Evolutionary conservation across 2,888 invertebrate genomes (phyloP), one percentile per base, ranked within the genome.

Genomic region (Protophormia terraenovae): DNA sequence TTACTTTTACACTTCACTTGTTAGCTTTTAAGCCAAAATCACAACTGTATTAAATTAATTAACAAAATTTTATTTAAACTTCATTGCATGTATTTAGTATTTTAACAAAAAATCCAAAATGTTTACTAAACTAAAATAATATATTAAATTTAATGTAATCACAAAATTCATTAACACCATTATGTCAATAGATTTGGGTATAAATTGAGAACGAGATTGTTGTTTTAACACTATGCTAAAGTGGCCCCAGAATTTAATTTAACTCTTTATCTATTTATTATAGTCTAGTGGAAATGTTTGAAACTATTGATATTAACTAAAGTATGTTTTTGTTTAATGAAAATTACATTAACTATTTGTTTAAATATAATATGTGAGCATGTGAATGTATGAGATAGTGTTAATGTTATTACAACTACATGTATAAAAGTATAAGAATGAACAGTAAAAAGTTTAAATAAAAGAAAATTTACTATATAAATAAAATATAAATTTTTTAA

Each of bases 111-210:
- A 53, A 55, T 0, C 35, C 22, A 60, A 35, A 27, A 41, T 72
- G n/a, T 67, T 38, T n/a, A 60, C 27, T 73, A 45, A 62, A 53
- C 24, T 62, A 24, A 32, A 35, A 38, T 16, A 50, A 19, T 32
- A n/a, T n/a, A 72, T 77, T 83, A 77, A 77, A 73, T 60, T 78
- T 50, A 78, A 69, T 67, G 19, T 67, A 69, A 69, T 78, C 53
- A 73, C 53, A 53, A 53, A 62, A 78, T 73, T 55, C 67, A 78
- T 83, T 73, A 78, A 62, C 60, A 62, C 69, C 35, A 27, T 6
- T 62, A 67, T 69, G 73, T 69, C 67, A 62, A 69, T 55, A 69
- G 12, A 55, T 41, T 72, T 45, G 27, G 41, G 14, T n/a, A 22
- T 35, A 41, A 10, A 35, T 41, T 22, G 12, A 29, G 60, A 73